These are phyloP conservation scores for Equus przewalskii DNA, from an alignment of 2,113 vertebrate species.

Conservation along the genomic window DNA sequence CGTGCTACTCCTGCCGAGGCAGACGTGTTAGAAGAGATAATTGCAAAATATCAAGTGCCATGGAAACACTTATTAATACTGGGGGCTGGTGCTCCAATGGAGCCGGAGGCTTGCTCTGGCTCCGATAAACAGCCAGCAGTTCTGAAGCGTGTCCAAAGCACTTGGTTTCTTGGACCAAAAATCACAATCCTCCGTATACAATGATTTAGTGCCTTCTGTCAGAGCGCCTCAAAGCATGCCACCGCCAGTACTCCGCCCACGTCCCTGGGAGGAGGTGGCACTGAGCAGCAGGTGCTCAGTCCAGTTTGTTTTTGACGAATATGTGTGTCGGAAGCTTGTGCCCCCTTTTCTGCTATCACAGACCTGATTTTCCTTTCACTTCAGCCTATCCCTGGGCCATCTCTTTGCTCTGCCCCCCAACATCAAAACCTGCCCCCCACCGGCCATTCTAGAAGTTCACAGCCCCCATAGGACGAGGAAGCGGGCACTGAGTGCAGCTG, in stretches of 20 bases:
- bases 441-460: fast-evolving
- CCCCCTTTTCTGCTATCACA: background rate
- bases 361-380: background rate
- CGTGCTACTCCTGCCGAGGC: slow-evolving; percentile 18
- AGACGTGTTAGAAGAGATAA: slow-evolving; percentile 63
- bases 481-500: background rate
- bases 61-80: slow-evolving; percentile 76
- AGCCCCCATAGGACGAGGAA: background rate
- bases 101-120: slow-evolving; percentile 4
- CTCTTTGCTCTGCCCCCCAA: background rate
- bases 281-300: background rate
- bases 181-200: slow-evolving; percentile 51
- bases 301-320: slow-evolving; percentile 16
- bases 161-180: slow-evolving; percentile 71
- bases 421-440: background rate
- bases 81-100: background rate
- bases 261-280: slow-evolving; percentile 51
- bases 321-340: background rate
- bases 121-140: slow-evolving; percentile 50
- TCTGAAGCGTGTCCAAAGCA: slow-evolving; percentile 59
- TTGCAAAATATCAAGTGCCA: slow-evolving; percentile 70
- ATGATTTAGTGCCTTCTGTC: slow-evolving; percentile 77
- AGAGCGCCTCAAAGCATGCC: slow-evolving; percentile 63
- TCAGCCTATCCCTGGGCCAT: background rate
- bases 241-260: slow-evolving; percentile 59